Evolutionary conservation across 2,797 vertebrate species (phyloP).

Genomic region (Amphiprion clarkii): DNA sequence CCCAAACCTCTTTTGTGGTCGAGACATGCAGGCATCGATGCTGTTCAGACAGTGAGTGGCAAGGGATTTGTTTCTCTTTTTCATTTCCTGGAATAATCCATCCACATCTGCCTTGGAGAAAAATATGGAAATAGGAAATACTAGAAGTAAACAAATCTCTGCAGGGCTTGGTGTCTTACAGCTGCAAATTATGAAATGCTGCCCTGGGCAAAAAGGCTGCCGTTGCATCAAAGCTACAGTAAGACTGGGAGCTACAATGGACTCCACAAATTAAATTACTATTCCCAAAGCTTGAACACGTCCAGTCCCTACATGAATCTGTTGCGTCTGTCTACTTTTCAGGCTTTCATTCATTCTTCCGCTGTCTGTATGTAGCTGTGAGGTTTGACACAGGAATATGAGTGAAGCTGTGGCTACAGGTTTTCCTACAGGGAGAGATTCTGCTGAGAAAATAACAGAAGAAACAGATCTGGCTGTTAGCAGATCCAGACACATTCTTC

Average conservation of each 20-base stretch:
- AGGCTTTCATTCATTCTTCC: conserved; percentile 33
- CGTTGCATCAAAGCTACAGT: conserved; percentile 42
- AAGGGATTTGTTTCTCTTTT: conserved; percentile 24
- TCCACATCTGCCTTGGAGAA: conserved; percentile 23
- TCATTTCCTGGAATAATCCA: conserved; percentile 31
- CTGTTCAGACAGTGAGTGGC: conserved; percentile 24
- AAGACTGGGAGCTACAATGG: conserved; percentile 16
- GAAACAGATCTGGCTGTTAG: neutral
- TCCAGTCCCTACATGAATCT: conserved; percentile 35
- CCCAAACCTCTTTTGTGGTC: conserved; percentile 24
- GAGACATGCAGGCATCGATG: conserved; percentile 10
- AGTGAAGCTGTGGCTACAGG: conserved; percentile 1
- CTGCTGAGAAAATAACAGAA: conserved; percentile 10
- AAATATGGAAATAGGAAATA: conserved; percentile 33
- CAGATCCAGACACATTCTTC: conserved; percentile 6
- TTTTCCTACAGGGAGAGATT: conserved; percentile 12
- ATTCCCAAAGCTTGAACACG: conserved; percentile 47
- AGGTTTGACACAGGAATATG: conserved; percentile 8
- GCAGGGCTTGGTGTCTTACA: conserved; percentile 17
- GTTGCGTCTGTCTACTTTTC: conserved; percentile 22
- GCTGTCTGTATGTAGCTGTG: conserved; percentile 4
- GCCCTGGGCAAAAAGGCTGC: conserved; percentile 30
- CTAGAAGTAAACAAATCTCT: conserved; percentile 46
- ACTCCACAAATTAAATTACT: conserved; percentile 59
- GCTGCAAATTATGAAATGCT: conserved; percentile 19